A percentile compares a stretch with the other conserved stretches of the same genome.
phyloP scores from a whole-genome alignment of 2,113 vertebrate genomes.

The Oreotrochilus melanogaster region DNA sequence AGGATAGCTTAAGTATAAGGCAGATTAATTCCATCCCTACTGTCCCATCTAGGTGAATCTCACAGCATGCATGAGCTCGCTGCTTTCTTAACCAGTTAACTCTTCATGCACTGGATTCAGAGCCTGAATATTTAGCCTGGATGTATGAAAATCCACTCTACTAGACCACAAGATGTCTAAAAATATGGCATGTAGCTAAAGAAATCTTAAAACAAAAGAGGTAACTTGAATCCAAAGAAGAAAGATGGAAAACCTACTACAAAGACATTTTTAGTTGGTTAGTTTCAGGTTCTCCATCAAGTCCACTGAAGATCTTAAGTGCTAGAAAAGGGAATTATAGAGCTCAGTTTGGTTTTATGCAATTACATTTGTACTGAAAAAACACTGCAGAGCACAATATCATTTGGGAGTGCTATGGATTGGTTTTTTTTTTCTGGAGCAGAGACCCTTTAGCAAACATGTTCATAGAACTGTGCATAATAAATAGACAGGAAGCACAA shows the following conservation, averaged over 20 bases:
- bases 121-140: not conserved
- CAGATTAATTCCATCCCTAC: not conserved
- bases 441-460: not conserved
- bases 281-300: not conserved
- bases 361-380: not conserved
- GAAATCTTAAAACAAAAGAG: accelerated
- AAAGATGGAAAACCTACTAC: not conserved
- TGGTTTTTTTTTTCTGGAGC: not conserved
- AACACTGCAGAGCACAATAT: not conserved
- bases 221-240: not conserved
- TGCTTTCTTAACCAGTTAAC: not conserved
- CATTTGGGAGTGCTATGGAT: not conserved
- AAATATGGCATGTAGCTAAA: not conserved
- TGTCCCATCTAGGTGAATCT: not conserved
- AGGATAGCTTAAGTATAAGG: not conserved
- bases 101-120: no score
- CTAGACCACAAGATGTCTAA: not conserved
- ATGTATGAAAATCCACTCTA: not conserved
- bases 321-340: not conserved
- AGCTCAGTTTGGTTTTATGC: not conserved
- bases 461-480: not conserved
- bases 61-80: not conserved
- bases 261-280: not conserved
- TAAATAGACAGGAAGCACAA: not conserved
- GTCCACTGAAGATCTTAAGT: not conserved